A percentile compares a stretch with the other conserved stretches of the same genome.
Conservation (phyloP, 2,888 invertebrate species). For the Erynnis tages region DNA sequence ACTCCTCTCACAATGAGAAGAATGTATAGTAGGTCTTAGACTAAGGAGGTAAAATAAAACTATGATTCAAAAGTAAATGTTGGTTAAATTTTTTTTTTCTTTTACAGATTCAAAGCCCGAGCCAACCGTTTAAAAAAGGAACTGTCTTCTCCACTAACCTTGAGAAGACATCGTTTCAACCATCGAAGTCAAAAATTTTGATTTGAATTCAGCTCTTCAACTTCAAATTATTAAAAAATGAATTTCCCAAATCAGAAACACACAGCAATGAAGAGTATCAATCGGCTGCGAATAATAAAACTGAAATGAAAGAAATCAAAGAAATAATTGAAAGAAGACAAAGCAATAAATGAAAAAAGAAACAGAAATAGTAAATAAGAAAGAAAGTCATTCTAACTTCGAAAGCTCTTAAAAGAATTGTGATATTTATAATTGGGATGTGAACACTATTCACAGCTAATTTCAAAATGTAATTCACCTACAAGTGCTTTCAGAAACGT, state of each 20-base stretch:
- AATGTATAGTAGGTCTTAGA: too few relatives aligned
- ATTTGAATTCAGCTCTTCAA: not conserved
- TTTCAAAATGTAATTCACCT: too few relatives aligned
- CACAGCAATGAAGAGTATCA: not conserved
- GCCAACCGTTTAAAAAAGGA: not conserved
- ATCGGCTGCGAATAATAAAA: not conserved
- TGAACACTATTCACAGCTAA: too few relatives aligned
- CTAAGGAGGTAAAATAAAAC: too few relatives aligned
- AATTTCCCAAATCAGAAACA: slow-evolving; percentile 1
- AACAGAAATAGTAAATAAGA: too few relatives aligned
- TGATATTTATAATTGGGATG: not conserved
- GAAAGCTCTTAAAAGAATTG: too few relatives aligned
- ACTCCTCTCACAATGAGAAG: too few relatives aligned
- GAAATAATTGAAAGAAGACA: too few relatives aligned
- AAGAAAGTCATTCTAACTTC: too few relatives aligned
- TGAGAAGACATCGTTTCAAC: slow-evolving; percentile 57
- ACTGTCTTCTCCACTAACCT: slow-evolving; percentile 46
- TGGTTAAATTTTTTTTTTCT: not conserved
- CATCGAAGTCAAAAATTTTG: not conserved
- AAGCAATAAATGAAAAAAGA: too few relatives aligned
- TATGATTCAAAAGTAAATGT: not conserved
- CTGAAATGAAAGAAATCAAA: not conserved
- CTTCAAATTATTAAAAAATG: not conserved
- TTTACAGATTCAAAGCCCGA: slow-evolving; percentile 6
- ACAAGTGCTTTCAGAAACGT: too few relatives aligned